Evolutionary conservation across 2,888 invertebrate genomes (phyloP), one percentile per base, ranked within the genome.

Genomic region (Ptychoptera albimana): DNA sequence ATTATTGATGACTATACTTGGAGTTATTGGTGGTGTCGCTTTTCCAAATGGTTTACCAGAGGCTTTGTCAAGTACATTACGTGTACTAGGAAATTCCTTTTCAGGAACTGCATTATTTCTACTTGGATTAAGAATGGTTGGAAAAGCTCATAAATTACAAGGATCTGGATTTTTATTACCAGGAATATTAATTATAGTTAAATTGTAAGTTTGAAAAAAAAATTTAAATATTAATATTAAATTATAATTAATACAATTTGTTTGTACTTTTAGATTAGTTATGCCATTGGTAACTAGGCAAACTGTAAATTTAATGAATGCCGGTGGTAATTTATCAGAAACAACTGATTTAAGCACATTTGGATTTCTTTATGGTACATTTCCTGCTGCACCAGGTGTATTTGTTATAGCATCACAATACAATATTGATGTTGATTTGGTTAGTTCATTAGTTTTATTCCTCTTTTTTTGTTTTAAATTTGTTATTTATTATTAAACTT

Each of bases 361-460:
- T 61, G 94, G 89, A 0, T 96, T 96, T 66, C 71, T 96, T 1
- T 94, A 94, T 59, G 94, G 96, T 44, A 93, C 93, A 1, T 86
- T 96, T 62, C 96, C 96, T 0, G 81, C 92, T 1, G 94, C 94
- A 1, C 94, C 94, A 0, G 89, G 89, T n/a, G 87, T 92, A 1
- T 93, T 94, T 61, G 89, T 96, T 3, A 91, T 92, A 64, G 88
- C 94, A 1, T 77, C 84, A 37, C 79, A 88, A 50, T 93, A 92
- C 60, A 77, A 80, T 51, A 64, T 89, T 43, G 89, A 88, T 60
- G 75, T 85, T 46, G 91, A 92, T 65, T 68, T 92, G 72, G 88
- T 89, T 61, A 68, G 70, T 61, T 44, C 14, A 37, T 37, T 30
- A 8, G 9, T 30, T 30, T 30, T 9, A 30, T n/a, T n/a, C n/a